Percentiles rank a stretch among this genome's conserved stretches.
Conservation (phyloP, 1,140 invertebrate genomes). For the Adoxophyes honmai region DNA sequence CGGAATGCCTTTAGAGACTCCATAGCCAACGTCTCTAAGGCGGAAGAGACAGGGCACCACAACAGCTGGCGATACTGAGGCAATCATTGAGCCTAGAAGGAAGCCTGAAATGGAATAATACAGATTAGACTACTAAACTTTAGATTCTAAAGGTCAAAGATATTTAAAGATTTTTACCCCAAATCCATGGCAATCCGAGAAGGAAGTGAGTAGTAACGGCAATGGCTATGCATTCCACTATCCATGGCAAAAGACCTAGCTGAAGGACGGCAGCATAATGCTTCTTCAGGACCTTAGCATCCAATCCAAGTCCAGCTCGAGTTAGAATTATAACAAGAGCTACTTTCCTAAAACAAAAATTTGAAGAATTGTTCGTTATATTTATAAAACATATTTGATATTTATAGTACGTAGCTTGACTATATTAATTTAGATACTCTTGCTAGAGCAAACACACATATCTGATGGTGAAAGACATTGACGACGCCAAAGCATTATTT, state of each 20-base stretch:
- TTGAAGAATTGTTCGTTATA: no score
- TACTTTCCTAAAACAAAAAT: constrained; percentile 82
- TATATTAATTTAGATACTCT: no score
- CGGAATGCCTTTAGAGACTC: constrained; percentile 95
- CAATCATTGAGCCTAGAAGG: constrained; percentile 91
- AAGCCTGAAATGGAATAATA: constrained; percentile 71
- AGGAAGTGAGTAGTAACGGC: constrained; percentile 85
- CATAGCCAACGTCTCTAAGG: constrained; percentile 90
- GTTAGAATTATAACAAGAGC: constrained; percentile 95
- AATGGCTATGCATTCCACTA: constrained; percentile 85
- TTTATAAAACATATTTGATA: no score
- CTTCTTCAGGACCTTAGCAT: constrained; percentile 89
- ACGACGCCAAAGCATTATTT: no score
- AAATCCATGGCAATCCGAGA: constrained; percentile 90
- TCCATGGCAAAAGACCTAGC: constrained; percentile 91
- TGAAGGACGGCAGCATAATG: constrained; percentile 88
- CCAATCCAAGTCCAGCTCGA: constrained; percentile 94
- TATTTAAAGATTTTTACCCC: constrained; percentile 79
- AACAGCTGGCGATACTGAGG: constrained; percentile 96
- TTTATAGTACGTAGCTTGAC: no score
- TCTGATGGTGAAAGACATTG: no score
- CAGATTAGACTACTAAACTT: not conserved
- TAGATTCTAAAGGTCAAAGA: no score
- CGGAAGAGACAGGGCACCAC: constrained; percentile 94
- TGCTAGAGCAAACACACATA: no score